phyloP scores from a whole-genome alignment of 2,888 invertebrate species.

The Andrena marginata region DNA sequence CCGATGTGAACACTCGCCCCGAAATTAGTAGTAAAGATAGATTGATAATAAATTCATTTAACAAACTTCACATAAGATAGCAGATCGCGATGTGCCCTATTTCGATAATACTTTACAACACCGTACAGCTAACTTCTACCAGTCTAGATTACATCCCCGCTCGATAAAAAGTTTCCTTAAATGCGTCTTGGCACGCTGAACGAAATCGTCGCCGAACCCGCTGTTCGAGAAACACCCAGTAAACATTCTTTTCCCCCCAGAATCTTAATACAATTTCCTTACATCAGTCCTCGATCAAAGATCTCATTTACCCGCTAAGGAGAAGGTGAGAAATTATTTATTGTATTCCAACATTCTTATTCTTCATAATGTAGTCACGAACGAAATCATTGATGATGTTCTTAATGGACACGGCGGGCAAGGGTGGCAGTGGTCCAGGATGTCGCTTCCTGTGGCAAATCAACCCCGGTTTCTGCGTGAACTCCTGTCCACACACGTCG shows the following conservation, averaged over 20 bases:
- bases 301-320: no score
- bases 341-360: constrained; percentile 61
- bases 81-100: background rate
- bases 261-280: background rate
- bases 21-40: background rate
- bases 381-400: constrained; percentile 72
- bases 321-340: constrained; percentile 22
- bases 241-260: background rate
- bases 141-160: background rate
- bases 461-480: constrained; percentile 75
- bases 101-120: background rate
- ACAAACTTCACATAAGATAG: background rate
- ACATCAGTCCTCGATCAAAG: background rate
- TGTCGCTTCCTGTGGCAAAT: constrained; percentile 75
- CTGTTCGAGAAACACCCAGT: no score
- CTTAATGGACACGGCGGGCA: constrained; percentile 73
- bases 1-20: background rate
- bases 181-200: no score
- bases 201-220: no score
- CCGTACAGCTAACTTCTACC: background rate
- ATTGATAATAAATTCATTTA: background rate
- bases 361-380: constrained; percentile 68
- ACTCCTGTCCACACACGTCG: constrained; percentile 75
- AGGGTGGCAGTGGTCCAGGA: constrained; percentile 75
- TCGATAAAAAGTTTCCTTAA: no score